Conservation (phyloP, 1,140 invertebrate species). For the Lucilia cuprina region DNA sequence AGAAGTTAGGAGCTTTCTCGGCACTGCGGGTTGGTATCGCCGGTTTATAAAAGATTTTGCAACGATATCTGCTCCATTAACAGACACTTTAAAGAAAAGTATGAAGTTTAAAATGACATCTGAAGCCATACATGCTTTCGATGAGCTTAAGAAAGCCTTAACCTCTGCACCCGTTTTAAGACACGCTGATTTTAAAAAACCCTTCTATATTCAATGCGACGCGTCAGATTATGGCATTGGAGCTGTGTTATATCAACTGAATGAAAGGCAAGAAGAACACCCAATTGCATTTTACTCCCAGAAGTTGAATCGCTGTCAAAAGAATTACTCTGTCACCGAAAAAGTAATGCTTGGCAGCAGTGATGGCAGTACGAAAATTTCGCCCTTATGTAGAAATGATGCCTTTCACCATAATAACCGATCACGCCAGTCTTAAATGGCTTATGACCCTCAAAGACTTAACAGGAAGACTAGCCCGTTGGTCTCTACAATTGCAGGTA, state of each 20-base stretch:
- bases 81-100: not conserved
- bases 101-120: not conserved
- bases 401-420: slow-evolving; percentile 58
- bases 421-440: slow-evolving; percentile 49
- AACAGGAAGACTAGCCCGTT: slow-evolving; percentile 47
- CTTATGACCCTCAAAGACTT: slow-evolving; percentile 60
- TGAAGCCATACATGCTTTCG: not conserved
- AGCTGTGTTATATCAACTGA: not conserved
- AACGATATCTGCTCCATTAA: not conserved
- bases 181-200: not conserved
- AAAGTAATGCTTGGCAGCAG: slow-evolving; percentile 36
- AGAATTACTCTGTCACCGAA: slow-evolving; percentile 32
- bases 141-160: not conserved
- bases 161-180: not conserved
- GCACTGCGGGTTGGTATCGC: not conserved
- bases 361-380: slow-evolving; percentile 50
- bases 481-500: slow-evolving; percentile 47
- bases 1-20: not conserved
- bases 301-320: not conserved
- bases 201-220: slow-evolving; percentile 2
- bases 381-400: slow-evolving; percentile 59
- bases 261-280: not conserved
- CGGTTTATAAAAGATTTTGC: slow-evolving; percentile 8
- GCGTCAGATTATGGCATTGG: not conserved
- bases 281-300: not conserved